Percentiles rank a stretch among this genome's conserved stretches.
phyloP scores from a whole-genome alignment of 2,888 invertebrate genomes.

The Melinaea marsaeus region DNA sequence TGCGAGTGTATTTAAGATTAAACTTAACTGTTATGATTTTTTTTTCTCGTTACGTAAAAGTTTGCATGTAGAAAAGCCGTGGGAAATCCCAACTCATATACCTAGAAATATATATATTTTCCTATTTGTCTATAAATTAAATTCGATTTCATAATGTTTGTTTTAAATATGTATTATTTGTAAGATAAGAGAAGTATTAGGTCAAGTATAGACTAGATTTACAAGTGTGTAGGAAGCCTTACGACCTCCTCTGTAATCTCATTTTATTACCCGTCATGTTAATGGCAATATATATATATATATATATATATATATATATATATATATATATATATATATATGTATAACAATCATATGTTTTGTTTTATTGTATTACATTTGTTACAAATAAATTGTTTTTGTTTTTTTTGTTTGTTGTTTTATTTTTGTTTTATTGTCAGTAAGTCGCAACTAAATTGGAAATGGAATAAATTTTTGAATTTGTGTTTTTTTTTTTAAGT shows the following conservation, averaged over 20 bases:
- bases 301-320: no score
- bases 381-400: neutral
- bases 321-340: no score
- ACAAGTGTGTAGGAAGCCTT: slow-evolving; percentile 53
- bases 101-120: neutral
- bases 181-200: slow-evolving; percentile 44
- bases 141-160: no score
- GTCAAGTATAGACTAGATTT: slow-evolving; percentile 49
- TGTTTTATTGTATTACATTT: neutral
- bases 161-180: slow-evolving; percentile 14
- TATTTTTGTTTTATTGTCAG: no score
- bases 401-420: no score
- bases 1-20: no score
- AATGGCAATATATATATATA: slow-evolving; percentile 22
- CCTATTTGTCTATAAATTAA: no score
- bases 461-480: no score
- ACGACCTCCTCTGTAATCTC: slow-evolving; percentile 62
- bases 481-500: no score
- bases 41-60: no score
- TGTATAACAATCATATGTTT: neutral
- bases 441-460: no score
- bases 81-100: slow-evolving; percentile 15
- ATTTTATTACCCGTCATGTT: slow-evolving; percentile 47
- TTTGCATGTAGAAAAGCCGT: slow-evolving; percentile 18
- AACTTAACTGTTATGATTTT: no score